phyloP scores from a whole-genome alignment of 2,113 vertebrate species.

The Bostrychus sinensis region DNA sequence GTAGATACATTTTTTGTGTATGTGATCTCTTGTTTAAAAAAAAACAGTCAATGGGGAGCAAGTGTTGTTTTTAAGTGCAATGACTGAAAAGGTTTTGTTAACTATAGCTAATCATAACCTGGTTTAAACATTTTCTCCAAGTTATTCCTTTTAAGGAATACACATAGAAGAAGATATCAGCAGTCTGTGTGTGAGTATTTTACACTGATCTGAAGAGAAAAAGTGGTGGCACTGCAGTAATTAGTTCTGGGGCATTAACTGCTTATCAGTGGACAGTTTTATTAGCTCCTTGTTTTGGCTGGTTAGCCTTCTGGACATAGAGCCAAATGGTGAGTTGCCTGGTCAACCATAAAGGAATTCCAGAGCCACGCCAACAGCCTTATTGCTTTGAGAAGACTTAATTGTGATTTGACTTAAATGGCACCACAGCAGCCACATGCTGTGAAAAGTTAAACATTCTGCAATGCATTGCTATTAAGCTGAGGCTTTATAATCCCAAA shows the following conservation, averaged over 20 bases:
- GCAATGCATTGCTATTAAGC: no score
- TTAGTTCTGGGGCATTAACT: conserved; percentile 70
- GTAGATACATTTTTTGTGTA: no score
- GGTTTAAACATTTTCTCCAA: not conserved
- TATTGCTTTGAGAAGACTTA: not conserved
- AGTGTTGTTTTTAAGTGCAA: no score
- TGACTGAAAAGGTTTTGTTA: not conserved
- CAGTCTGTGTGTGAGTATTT: not conserved
- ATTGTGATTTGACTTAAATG: conserved; percentile 14
- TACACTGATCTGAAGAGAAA: conserved; percentile 13
- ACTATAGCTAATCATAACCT: not conserved
- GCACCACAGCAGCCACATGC: not conserved
- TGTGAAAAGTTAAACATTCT: conserved; percentile 6
- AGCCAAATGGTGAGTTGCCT: conserved; percentile 48
- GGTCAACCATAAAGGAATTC: conserved; percentile 44
- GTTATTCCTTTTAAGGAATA: not conserved
- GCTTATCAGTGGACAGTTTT: conserved; percentile 52
- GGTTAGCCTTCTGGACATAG: conserved; percentile 47
- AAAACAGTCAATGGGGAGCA: no score
- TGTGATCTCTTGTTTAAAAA: no score
- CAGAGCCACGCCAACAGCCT: conserved; percentile 17
- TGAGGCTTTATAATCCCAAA: not conserved
- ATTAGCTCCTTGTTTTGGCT: conserved; percentile 60
- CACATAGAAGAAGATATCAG: conserved; percentile 15
- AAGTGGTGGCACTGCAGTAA: conserved; percentile 36